phyloP scores from a whole-genome alignment of 2,888 invertebrate genomes.

The Keiferia lycopersicella region DNA sequence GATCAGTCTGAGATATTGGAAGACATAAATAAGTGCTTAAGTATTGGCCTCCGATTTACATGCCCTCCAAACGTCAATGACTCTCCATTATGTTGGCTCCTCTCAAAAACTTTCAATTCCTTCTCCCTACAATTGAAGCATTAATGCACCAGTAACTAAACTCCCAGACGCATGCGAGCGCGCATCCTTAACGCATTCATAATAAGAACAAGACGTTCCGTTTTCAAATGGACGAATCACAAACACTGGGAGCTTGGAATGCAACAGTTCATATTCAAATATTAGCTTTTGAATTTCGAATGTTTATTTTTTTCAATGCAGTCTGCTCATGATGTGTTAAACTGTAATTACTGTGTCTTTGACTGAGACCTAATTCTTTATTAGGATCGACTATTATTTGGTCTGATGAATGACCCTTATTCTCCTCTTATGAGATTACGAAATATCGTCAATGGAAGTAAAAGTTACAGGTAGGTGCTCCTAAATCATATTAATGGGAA shows the following conservation, averaged over 20 bases:
- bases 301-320: conserved; percentile 15
- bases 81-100: conserved; percentile 8
- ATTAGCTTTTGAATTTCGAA: conserved; percentile 24
- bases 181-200: conserved; percentile 78
- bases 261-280: conserved; percentile 72
- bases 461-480: not conserved
- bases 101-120: conserved; percentile 19
- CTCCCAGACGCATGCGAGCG: conserved; percentile 76
- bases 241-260: conserved; percentile 66
- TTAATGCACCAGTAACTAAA: conserved; percentile 81
- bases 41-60: not conserved
- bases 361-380: not conserved
- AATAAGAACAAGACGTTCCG: conserved; percentile 75
- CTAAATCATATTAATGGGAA: not conserved
- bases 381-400: not conserved
- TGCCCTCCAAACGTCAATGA: not conserved
- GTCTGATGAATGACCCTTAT: too few relatives aligned
- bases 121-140: conserved; percentile 45
- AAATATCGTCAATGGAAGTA: not conserved
- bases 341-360: conserved; percentile 4
- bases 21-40: not conserved
- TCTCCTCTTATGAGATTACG: too few relatives aligned
- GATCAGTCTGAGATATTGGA: not conserved
- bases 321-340: not conserved
- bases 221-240: conserved; percentile 71